phyloP scores from a whole-genome alignment of 53 echinoderm and acorn worm species.

The Temnopleurus reevesii region DNA sequence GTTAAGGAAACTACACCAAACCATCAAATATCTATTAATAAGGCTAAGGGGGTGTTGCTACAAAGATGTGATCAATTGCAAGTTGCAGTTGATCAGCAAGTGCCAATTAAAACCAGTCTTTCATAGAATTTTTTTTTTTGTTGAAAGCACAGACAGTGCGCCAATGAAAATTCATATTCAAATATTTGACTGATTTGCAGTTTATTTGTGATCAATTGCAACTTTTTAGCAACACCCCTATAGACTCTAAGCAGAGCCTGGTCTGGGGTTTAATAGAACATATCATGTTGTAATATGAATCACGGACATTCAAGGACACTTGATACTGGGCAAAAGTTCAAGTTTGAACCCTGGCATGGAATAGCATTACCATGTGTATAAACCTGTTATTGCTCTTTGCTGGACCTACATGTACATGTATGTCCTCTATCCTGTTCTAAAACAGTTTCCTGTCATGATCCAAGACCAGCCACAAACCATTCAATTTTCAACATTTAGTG shows the following conservation, averaged over 20 bases:
- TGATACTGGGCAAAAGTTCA: background rate
- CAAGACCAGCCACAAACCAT: too few relatives aligned
- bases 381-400: background rate
- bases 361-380: slow-evolving; percentile 6
- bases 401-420: too few relatives aligned
- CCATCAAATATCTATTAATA: background rate
- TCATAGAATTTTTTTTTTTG: too few relatives aligned
- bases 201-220: too few relatives aligned
- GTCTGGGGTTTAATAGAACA: background rate
- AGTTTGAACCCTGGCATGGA: background rate
- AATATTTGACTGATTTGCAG: too few relatives aligned
- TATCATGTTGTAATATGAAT: background rate
- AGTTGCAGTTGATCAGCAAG: too few relatives aligned
- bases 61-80: background rate
- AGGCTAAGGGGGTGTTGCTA: background rate
- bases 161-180: too few relatives aligned
- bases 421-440: background rate
- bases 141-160: too few relatives aligned
- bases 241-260: too few relatives aligned
- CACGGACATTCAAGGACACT: background rate
- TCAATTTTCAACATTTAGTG: too few relatives aligned
- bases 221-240: too few relatives aligned
- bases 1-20: background rate
- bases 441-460: background rate
- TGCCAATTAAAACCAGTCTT: too few relatives aligned